phyloP scores from a whole-genome alignment of 1,140 invertebrate species.

The Bombus cullumanus region DNA sequence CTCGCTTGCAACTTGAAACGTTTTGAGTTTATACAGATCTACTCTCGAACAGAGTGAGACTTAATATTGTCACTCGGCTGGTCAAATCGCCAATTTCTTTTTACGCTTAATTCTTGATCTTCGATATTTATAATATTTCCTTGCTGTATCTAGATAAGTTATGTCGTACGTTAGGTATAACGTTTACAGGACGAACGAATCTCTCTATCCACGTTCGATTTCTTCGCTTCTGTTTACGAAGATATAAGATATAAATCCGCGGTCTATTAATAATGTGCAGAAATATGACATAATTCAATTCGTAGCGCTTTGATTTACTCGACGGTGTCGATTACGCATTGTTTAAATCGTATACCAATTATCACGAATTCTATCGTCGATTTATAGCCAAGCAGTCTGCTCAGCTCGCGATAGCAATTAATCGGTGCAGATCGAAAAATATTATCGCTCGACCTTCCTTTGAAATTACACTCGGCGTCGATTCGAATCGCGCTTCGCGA shows the following conservation, averaged over 20 bases:
- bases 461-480: not conserved
- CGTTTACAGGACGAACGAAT: not conserved
- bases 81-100: not conserved
- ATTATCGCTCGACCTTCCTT: constrained; percentile 26
- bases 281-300: not conserved
- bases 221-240: not conserved
- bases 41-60: constrained; percentile 36
- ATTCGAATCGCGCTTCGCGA: not conserved
- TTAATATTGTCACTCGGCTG: not conserved
- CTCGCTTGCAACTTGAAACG: not conserved
- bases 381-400: not conserved
- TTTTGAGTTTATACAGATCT: constrained; percentile 75
- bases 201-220: not conserved
- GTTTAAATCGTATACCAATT: not conserved
- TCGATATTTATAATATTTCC: too few species aligned
- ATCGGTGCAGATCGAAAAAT: constrained; percentile 16
- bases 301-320: not conserved
- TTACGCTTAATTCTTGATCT: too few species aligned
- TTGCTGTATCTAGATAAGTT: accelerated
- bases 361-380: not conserved
- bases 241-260: not conserved
- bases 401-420: constrained; percentile 1
- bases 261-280: not conserved
- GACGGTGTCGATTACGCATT: not conserved
- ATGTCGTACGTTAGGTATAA: too few species aligned